Evolutionary conservation across 2,888 invertebrate genomes (phyloP), one percentile per base, ranked within the genome.

Genomic region (Dynastes grantii): DNA sequence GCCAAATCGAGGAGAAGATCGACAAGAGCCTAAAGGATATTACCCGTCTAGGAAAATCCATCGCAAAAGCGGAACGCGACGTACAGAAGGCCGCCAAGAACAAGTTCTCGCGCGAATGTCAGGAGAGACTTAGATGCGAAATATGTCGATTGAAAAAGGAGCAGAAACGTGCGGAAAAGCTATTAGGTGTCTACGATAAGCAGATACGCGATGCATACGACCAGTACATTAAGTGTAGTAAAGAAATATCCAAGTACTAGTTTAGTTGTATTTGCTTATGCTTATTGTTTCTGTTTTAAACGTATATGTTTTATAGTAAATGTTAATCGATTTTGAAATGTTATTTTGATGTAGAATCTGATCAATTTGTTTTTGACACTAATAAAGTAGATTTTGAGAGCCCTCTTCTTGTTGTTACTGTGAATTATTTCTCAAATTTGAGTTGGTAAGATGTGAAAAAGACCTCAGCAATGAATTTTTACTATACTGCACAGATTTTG

Each of bases 31-130:
- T 79, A 8, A 68, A 70, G 9, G 79, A 79, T 29, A 79, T 79
- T 16, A 45, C 64, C 5, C 27, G 75, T 40, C 32, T 76, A 11
- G 58, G 63, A 13, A 76, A 76, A 13, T 32, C 45, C n/a, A 79
- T 79, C 51, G 53, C 40, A 40, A 79, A 76, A 45, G 79, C 79
- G 9, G 79, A 79, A 40, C 32, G 70, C 1, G 79, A 79, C 11
- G 79, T 79, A 37, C 76, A 79, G 45, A 67, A 71, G 61, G 79
- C 79, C 9, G 70, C 76, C 16, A 68, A 79, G 16, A 61, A 71
- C 29, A 79, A 79, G 40, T 58, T 79, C 40, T 29, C 76, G 6
- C 67, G 64, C 16, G 79, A 79, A 40, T 71, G 76, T 49, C 79
- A 79, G 53, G 71, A 79, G 40, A 53, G 79, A 22, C 29, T 79